These are phyloP conservation scores for Phymatocera aterrima DNA, from an alignment of 2,888 invertebrate genomes.

Conservation along the genomic window DNA sequence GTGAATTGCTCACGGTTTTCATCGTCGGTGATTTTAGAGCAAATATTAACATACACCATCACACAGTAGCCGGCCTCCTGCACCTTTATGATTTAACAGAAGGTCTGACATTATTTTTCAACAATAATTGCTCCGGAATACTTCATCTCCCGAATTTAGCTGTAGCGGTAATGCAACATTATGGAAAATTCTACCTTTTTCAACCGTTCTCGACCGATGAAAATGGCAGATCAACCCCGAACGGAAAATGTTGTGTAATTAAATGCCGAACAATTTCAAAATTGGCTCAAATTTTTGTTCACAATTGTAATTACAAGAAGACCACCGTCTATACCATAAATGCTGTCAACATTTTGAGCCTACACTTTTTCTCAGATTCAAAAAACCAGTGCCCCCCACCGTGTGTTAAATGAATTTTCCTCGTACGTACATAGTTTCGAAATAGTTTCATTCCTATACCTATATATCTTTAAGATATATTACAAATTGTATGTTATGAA, in stretches of 20 bases:
- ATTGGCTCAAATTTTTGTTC: slow-evolving; percentile 61
- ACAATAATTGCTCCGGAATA: slow-evolving; percentile 78
- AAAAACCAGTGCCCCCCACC: slow-evolving; percentile 25
- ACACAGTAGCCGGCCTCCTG: slow-evolving; percentile 64
- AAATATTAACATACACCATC: slow-evolving; percentile 58
- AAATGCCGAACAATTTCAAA: slow-evolving; percentile 62
- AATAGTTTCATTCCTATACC: no score
- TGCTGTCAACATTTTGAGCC: slow-evolving; percentile 62
- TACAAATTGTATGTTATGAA: no score
- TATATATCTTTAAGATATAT: no score
- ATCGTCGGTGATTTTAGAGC: slow-evolving; percentile 67
- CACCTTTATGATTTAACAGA: slow-evolving; percentile 61
- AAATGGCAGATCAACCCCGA: slow-evolving; percentile 53
- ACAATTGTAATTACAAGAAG: slow-evolving; percentile 61
- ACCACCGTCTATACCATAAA: slow-evolving; percentile 66
- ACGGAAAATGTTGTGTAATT: slow-evolving; percentile 64
- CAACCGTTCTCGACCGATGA: slow-evolving; percentile 78
- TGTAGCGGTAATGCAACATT: slow-evolving; percentile 77
- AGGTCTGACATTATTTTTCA: slow-evolving; percentile 78
- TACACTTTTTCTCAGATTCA: slow-evolving; percentile 63
- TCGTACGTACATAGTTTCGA: no score
- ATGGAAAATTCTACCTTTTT: slow-evolving; percentile 79
- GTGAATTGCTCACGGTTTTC: slow-evolving; percentile 65
- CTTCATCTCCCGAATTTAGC: slow-evolving; percentile 76
- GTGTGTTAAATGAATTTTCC: slow-evolving; percentile 35